Conservation (phyloP, 2,888 invertebrate genomes). For the Drosophila picticornis region DNA sequence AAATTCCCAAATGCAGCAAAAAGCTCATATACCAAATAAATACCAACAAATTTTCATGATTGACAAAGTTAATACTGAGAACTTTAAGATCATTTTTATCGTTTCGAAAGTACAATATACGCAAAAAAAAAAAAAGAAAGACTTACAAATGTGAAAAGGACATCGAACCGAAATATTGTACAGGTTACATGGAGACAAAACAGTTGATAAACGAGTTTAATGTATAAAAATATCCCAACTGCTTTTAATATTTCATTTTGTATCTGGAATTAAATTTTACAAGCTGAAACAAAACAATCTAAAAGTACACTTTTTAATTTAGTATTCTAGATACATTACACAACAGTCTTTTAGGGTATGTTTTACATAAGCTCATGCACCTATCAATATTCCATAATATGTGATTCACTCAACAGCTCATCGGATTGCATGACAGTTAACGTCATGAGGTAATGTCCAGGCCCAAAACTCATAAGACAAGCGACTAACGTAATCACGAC, state of each 20-base stretch:
- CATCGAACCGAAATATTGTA: slow-evolving; percentile 36
- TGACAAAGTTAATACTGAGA: slow-evolving; percentile 12
- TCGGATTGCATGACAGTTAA: slow-evolving; percentile 61
- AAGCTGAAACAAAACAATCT: neutral
- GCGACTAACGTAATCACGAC: slow-evolving; percentile 27
- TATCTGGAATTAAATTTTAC: neutral
- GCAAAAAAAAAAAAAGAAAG: neutral
- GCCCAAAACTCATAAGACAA: slow-evolving; percentile 24
- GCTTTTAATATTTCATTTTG: neutral
- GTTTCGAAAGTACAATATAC: slow-evolving; percentile 18
- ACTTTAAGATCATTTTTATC: slow-evolving; percentile 4
- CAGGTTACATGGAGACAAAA: slow-evolving; percentile 18
- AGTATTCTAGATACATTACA: slow-evolving; percentile 2
- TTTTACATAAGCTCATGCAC: neutral
- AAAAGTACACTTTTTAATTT: neutral
- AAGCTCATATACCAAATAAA: neutral
- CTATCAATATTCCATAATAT: neutral
- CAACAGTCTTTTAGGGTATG: neutral
- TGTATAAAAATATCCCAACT: neutral
- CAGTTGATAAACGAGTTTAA: slow-evolving; percentile 30
- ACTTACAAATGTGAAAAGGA: slow-evolving; percentile 21
- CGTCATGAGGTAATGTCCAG: slow-evolving; percentile 25
- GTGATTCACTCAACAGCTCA: slow-evolving; percentile 56
- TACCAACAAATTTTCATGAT: slow-evolving; percentile 11
- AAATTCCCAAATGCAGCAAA: slow-evolving; percentile 18